These are phyloP conservation scores for Physeter macrocephalus DNA, from an alignment of 2,113 vertebrate genomes.

Conservation along the genomic window DNA sequence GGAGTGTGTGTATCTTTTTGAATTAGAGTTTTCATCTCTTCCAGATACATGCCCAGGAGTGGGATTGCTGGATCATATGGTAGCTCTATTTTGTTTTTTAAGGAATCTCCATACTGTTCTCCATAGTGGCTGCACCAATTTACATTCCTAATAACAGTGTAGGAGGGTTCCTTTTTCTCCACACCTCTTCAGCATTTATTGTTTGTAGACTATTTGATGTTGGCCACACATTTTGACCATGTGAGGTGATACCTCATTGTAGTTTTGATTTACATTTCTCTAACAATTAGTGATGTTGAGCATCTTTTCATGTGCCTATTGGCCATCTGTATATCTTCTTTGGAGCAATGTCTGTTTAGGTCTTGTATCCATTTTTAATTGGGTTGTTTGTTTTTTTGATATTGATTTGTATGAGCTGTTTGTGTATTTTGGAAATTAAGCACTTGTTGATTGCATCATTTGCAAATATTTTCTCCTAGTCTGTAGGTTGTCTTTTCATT, in stretches of 20 bases:
- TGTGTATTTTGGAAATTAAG: not conserved
- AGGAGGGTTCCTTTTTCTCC: too few species aligned
- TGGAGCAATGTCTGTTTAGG: not conserved
- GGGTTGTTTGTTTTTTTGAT: not conserved
- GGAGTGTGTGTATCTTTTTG: rapidly evolving
- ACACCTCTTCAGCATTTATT: not conserved
- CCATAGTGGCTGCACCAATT: not conserved
- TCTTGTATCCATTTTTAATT: too few species aligned
- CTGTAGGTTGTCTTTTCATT: not conserved
- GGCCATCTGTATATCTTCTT: not conserved
- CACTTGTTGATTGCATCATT: not conserved
- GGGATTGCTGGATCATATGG: not conserved
- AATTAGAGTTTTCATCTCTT: not conserved
- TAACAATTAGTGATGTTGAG: not conserved
- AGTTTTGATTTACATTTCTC: not conserved
- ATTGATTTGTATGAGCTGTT: not conserved
- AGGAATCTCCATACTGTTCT: not conserved
- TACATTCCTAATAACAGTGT: not conserved
- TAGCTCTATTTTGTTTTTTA: not conserved
- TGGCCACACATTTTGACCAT: too few species aligned
- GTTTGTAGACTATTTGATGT: not conserved
- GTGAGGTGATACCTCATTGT: not conserved
- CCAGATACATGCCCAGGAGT: not conserved
- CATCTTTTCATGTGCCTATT: not conserved
- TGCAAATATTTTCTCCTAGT: not conserved